A percentile compares a stretch with the other conserved stretches of the same genome.
phyloP scores from a whole-genome alignment of 2,888 invertebrate genomes.

The Branchellion lobata region DNA sequence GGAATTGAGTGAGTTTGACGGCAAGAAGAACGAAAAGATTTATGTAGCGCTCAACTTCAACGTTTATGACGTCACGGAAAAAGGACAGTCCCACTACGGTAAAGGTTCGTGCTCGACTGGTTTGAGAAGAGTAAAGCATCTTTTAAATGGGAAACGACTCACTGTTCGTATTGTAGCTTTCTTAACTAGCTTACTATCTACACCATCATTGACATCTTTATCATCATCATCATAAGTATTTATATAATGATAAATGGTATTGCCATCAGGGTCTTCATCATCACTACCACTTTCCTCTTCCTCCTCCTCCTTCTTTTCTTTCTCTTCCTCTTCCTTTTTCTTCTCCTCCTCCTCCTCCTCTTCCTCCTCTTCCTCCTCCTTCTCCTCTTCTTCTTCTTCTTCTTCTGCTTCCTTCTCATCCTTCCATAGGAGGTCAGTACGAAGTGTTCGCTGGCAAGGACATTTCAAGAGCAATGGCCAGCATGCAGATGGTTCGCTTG shows the following conservation, averaged over 20 bases:
- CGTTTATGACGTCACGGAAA: conserved; percentile 49
- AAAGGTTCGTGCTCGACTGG: conserved; percentile 43
- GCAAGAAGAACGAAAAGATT: conserved; percentile 32
- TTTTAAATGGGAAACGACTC: too few relatives aligned
- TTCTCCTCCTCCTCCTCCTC: neutral
- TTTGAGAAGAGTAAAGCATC: too few relatives aligned
- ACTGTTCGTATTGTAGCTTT: too few relatives aligned
- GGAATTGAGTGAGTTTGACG: conserved; percentile 45
- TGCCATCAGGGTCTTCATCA: too few relatives aligned
- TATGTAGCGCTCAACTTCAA: conserved; percentile 48
- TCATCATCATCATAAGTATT: too few relatives aligned
- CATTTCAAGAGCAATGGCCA: conserved; percentile 48
- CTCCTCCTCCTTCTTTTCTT: too few relatives aligned
- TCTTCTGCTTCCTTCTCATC: too few relatives aligned
- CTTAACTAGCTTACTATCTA: too few relatives aligned
- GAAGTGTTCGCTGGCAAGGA: conserved; percentile 46
- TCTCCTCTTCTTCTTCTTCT: neutral
- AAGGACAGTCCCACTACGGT: conserved; percentile 48
- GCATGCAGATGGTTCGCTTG: conserved; percentile 44
- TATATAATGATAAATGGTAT: too few relatives aligned
- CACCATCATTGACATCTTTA: too few relatives aligned
- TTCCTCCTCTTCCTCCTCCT: neutral
- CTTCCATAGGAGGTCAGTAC: conserved; percentile 49
- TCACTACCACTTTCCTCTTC: too few relatives aligned
- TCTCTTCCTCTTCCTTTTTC: neutral